Evolutionary conservation across 2,113 vertebrate species (phyloP), one percentile per base, ranked within the genome.

Genomic region (Varanus komodoensis): DNA sequence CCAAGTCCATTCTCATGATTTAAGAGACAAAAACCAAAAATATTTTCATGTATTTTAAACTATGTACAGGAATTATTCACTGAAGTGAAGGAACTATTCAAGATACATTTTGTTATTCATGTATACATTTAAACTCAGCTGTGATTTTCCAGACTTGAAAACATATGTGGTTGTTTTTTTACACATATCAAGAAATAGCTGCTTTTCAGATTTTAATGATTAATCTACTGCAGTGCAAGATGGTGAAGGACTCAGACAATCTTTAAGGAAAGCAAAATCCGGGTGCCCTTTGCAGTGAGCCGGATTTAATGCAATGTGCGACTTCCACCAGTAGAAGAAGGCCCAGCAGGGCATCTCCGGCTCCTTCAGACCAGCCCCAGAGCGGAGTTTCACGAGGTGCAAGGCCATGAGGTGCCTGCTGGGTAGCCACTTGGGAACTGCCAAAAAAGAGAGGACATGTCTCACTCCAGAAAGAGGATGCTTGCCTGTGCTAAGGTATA

Each of bases 31-130:
- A 87, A 83, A 91, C 5, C 23, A 14, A 61, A 75, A 90, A 87
- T 77, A n/a, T 32, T 75, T 54, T 7, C 54, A 54, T 89, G 11
- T 89, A 87, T 87, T 79, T 89, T 92, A 84, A 86, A 93, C 34
- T 86, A 91, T 92, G 89, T 92, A 90, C 92, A 91, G 93, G 78
- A 94, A 92, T 92, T 91, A 92, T 82, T 92, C 89, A 87, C 44
- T 50, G 77, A 84, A 91, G 81, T 92, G 89, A 86, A 82, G 94
- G 91, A 89, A 88, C 89, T 93, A 93, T 94, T 91, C 89, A 92
- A 92, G 87, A 87, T 88, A 89, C 92, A 89, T 92, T 91, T 95
- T 91, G 90, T 94, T 94, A 93, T 91, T 96, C 74, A 77, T 94
- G 92, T 94, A 85, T 50, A 87, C 89, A 90, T 93, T 89, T 86